Evolutionary conservation across 2,113 vertebrate genomes (phyloP).

Genomic region (Labeo catla): DNA sequence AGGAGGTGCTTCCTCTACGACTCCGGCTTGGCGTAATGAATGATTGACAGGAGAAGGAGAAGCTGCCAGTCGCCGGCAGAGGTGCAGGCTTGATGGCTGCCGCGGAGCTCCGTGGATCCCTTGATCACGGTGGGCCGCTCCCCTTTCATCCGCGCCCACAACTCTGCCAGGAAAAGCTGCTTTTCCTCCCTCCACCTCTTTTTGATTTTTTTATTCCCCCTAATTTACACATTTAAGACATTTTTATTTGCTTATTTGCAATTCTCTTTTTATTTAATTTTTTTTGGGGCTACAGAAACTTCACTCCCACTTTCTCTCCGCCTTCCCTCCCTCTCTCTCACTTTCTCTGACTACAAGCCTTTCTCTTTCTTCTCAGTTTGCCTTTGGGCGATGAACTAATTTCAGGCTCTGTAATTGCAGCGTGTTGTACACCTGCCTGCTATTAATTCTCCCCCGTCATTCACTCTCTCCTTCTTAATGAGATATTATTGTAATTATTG

Average conservation of each 20-base stretch:
- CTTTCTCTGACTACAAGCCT: slow-evolving; percentile 39
- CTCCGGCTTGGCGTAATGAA: slow-evolving; percentile 91
- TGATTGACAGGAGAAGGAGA: slow-evolving; percentile 90
- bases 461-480: slow-evolving; percentile 82
- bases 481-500: slow-evolving; percentile 84
- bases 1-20: slow-evolving; percentile 88
- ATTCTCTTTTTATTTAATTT: slow-evolving; percentile 87
- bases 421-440: slow-evolving; percentile 99
- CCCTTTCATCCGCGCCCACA: slow-evolving; percentile 89
- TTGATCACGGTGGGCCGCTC: slow-evolving; percentile 91
- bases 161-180: slow-evolving; percentile 91
- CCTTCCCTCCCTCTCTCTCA: slow-evolving; percentile 58
- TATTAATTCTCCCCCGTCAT: slow-evolving; percentile 86
- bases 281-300: slow-evolving; percentile 41
- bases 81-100: slow-evolving; percentile 87
- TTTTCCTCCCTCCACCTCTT: slow-evolving; percentile 84
- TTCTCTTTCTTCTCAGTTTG: slow-evolving; percentile 70
- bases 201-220: slow-evolving; percentile 79
- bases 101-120: slow-evolving; percentile 86
- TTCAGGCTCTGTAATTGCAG: slow-evolving; percentile 97
- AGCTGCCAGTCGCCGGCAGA: slow-evolving; percentile 88
- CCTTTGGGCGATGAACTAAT: slow-evolving; percentile 96
- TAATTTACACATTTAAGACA: slow-evolving; percentile 99
- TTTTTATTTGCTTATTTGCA: slow-evolving; percentile 98
- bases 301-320: slow-evolving; percentile 59